These are phyloP conservation scores for Zapus hudsonius DNA, from an alignment of 2,113 vertebrate species.

Conservation along the genomic window DNA sequence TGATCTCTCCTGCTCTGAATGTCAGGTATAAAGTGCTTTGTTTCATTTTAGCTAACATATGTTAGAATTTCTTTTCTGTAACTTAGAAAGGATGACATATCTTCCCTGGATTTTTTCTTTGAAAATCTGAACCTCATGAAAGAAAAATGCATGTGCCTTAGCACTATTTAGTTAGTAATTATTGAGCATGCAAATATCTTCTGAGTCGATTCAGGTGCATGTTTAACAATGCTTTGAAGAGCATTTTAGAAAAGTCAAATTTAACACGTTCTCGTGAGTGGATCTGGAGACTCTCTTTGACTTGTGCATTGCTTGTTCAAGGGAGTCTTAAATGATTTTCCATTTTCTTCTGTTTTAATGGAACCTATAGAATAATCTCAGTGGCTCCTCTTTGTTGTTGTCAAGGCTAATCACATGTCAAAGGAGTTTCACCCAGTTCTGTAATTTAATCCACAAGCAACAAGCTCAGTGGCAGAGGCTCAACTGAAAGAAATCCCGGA, in stretches of 20 bases:
- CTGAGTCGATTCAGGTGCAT: slow-evolving; percentile 8
- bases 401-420: not conserved
- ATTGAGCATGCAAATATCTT: slow-evolving; percentile 47
- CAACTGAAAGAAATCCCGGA: slow-evolving; percentile 5
- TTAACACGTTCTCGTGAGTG: not conserved
- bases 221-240: slow-evolving; percentile 60
- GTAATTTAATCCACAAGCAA: not conserved
- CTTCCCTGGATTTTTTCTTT: slow-evolving; percentile 49
- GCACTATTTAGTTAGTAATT: slow-evolving; percentile 54
- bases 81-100: slow-evolving; percentile 37
- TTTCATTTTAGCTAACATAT: slow-evolving; percentile 21
- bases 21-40: slow-evolving; percentile 32
- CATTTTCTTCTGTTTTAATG: not conserved
- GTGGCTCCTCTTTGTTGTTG: not conserved
- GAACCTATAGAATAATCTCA: not conserved
- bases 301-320: not conserved
- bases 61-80: slow-evolving; percentile 29
- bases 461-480: not conserved
- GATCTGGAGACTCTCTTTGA: not conserved
- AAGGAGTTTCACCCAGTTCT: slow-evolving; percentile 5
- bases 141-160: slow-evolving; percentile 33
- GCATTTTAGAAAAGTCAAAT: slow-evolving; percentile 46
- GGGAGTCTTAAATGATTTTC: not conserved
- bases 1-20: slow-evolving; percentile 44
- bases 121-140: slow-evolving; percentile 36